These are phyloP conservation scores for Tetraodon nigroviridis DNA, from an alignment of 2,113 vertebrate species.

Conservation along the genomic window DNA sequence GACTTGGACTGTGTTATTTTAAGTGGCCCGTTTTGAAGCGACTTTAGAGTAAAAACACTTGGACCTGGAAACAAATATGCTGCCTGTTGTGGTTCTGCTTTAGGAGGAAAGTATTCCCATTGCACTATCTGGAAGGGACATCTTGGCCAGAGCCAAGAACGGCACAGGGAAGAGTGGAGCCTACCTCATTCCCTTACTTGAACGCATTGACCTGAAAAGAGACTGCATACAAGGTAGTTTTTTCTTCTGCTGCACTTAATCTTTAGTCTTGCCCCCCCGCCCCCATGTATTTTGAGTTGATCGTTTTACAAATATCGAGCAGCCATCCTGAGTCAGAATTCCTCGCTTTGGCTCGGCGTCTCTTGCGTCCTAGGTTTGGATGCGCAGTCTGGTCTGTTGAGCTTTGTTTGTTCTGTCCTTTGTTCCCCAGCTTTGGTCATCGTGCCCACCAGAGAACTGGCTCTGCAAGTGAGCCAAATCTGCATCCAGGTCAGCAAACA, in stretches of 20 bases:
- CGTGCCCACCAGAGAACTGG: slow-evolving; percentile 98
- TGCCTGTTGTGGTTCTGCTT: not conserved
- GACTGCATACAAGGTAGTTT: slow-evolving; percentile 94
- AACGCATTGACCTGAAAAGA: slow-evolving; percentile 99
- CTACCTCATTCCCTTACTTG: slow-evolving; percentile 99
- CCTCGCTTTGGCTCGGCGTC: too few relatives aligned
- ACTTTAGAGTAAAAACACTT: not conserved
- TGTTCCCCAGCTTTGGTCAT: slow-evolving; percentile 86
- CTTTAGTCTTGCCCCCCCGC: too few relatives aligned
- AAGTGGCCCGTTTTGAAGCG: too few relatives aligned
- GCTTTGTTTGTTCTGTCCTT: too few relatives aligned
- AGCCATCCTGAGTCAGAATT: too few relatives aligned
- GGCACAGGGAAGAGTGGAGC: slow-evolving; percentile 99
- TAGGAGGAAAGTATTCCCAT: slow-evolving; percentile 99
- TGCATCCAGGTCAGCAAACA: slow-evolving; percentile 99
- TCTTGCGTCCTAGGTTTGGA: too few relatives aligned
- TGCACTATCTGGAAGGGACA: slow-evolving; percentile 98
- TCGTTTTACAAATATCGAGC: too few relatives aligned
- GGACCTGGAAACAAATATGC: not conserved
- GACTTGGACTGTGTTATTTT: too few relatives aligned
- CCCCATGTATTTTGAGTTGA: too few relatives aligned
- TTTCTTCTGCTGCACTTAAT: too few relatives aligned
- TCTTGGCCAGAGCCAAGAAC: slow-evolving; percentile 98
- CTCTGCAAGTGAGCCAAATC: slow-evolving; percentile 99
- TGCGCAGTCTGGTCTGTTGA: not conserved